phyloP scores from a whole-genome alignment of 2,113 vertebrate species.

The Psilopogon haemacephalus region DNA sequence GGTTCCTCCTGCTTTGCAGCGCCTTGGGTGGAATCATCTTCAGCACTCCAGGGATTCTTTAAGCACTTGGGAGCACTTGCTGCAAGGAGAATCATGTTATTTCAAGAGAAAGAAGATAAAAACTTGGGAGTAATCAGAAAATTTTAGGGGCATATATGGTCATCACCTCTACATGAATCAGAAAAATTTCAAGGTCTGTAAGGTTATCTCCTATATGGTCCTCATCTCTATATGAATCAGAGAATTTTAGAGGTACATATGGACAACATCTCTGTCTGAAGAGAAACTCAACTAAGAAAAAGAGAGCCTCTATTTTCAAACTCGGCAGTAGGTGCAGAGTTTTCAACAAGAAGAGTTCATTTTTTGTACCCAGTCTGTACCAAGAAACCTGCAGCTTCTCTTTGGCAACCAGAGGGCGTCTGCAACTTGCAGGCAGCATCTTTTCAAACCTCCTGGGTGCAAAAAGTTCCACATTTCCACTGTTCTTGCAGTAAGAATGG shows the following conservation, averaged over 20 bases:
- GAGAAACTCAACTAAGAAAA: background rate
- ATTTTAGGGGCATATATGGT: background rate
- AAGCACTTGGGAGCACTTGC: conserved; percentile 91
- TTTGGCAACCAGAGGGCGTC: background rate
- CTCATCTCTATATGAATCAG: background rate
- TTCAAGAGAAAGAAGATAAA: background rate
- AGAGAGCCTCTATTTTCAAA: background rate
- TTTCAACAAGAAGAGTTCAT: background rate
- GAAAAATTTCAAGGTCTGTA: background rate
- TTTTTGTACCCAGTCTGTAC: background rate
- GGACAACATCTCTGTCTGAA: background rate
- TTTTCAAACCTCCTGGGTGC: background rate
- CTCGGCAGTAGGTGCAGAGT: background rate
- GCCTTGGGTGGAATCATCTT: conserved; percentile 82
- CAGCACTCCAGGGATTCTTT: conserved; percentile 86
- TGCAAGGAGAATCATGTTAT: conserved; percentile 37
- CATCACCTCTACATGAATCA: background rate
- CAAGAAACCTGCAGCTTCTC: background rate
- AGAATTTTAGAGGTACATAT: background rate
- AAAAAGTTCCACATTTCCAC: background rate
- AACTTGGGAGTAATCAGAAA: background rate
- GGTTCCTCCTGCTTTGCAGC: conserved; percentile 86
- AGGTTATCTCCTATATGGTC: background rate
- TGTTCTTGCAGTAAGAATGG: background rate
- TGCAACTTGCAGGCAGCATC: background rate